These are phyloP conservation scores for Acrossocheilus fasciatus DNA, from an alignment of 2,797 vertebrate genomes.

Conservation along the genomic window DNA sequence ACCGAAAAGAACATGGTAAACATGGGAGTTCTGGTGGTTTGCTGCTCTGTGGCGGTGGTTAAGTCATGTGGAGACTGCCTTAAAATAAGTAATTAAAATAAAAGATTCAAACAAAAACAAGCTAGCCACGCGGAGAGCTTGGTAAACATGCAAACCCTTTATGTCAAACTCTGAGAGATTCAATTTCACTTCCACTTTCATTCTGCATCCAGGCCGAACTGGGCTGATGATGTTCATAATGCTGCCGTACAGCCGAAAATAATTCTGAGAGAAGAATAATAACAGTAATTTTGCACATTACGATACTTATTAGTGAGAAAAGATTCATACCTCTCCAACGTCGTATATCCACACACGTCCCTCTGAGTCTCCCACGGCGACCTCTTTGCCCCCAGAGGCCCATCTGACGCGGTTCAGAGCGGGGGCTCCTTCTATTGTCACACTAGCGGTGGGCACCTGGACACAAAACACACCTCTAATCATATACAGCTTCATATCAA, in stretches of 20 bases:
- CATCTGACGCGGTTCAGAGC: slow-evolving; percentile 96
- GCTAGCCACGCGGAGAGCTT: slow-evolving; percentile 62
- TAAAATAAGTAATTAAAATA: slow-evolving; percentile 62
- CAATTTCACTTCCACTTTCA: slow-evolving; percentile 33
- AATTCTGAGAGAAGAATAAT: background rate
- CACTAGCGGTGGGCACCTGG: slow-evolving; percentile 95
- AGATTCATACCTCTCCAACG: slow-evolving; percentile 89
- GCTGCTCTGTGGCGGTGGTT: slow-evolving; percentile 68
- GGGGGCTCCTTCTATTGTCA: slow-evolving; percentile 92
- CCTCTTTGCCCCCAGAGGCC: slow-evolving; percentile 93
- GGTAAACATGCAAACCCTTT: slow-evolving; percentile 53
- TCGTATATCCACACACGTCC: slow-evolving; percentile 98
- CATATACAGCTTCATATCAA: slow-evolving; percentile 8
- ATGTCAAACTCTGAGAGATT: slow-evolving; percentile 39
- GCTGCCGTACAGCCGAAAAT: too few relatives aligned
- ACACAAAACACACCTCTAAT: slow-evolving; percentile 34
- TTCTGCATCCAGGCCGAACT: background rate
- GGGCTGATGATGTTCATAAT: background rate
- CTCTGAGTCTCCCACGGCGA: slow-evolving; percentile 97
- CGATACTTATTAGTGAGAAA: background rate
- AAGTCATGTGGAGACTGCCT: slow-evolving; percentile 71
- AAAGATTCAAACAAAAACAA: slow-evolving; percentile 64
- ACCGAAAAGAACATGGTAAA: slow-evolving; percentile 62
- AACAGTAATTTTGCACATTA: background rate
- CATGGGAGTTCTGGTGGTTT: slow-evolving; percentile 69